phyloP scores from a whole-genome alignment of 2,888 invertebrate genomes.

The Ceriagrion tenellum region DNA sequence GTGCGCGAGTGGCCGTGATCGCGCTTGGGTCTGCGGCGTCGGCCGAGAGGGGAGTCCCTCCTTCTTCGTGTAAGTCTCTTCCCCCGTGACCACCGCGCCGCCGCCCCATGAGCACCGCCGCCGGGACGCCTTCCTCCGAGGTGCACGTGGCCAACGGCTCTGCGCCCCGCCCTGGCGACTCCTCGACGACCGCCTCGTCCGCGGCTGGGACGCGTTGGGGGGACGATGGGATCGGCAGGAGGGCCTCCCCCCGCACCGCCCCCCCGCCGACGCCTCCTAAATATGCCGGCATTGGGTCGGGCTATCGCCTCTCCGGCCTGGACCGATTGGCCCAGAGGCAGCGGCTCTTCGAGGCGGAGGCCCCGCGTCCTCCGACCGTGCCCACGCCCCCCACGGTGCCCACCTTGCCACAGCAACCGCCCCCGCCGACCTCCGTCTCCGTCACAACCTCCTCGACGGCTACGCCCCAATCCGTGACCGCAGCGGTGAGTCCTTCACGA shows the following conservation, averaged over 20 bases:
- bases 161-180: slow-evolving; percentile 62
- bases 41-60: background rate
- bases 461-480: slow-evolving; percentile 70
- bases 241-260: slow-evolving; percentile 73
- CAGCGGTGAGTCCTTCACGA: slow-evolving; percentile 53
- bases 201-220: slow-evolving; percentile 43
- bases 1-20: background rate
- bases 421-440: slow-evolving; percentile 68
- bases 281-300: slow-evolving; percentile 83
- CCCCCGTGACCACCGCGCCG: background rate
- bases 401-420: slow-evolving; percentile 66
- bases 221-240: slow-evolving; percentile 35
- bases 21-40: background rate
- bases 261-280: slow-evolving; percentile 90
- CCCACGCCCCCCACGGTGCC: slow-evolving; percentile 68
- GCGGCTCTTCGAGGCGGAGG: slow-evolving; percentile 87
- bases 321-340: slow-evolving; percentile 91
- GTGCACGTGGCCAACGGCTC: slow-evolving; percentile 65
- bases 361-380: slow-evolving; percentile 56
- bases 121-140: slow-evolving; percentile 53
- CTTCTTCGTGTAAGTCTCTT: background rate
- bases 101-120: background rate
- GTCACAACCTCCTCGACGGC: slow-evolving; percentile 42
- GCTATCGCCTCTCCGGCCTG: slow-evolving; percentile 88
- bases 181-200: background rate